Evolutionary conservation across 2,888 invertebrate genomes (phyloP).

Genomic region (Trichopoda pennipes): DNA sequence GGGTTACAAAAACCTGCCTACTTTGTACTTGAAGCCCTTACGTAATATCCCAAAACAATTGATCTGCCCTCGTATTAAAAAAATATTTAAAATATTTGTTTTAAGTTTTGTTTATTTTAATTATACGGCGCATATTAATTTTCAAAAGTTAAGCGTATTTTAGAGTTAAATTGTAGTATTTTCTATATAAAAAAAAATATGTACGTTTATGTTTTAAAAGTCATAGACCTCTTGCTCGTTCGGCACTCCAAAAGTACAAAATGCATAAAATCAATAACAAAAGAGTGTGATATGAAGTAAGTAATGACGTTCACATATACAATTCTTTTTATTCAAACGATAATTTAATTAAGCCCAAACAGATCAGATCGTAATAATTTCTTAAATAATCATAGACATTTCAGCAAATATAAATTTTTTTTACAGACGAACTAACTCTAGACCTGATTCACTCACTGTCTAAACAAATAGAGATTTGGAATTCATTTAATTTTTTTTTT

Average conservation of each 20-base stretch:
- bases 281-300: no score
- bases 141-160: no score
- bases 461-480: not conserved
- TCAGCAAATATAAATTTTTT: not conserved
- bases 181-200: not conserved
- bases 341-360: not conserved
- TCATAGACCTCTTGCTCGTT: constrained; percentile 25
- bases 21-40: no score
- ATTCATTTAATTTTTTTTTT: not conserved
- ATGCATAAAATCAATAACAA: no score
- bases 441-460: not conserved
- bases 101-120: no score
- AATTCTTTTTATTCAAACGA: not conserved
- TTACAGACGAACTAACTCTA: not conserved
- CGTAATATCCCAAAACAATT: no score
- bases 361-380: not conserved
- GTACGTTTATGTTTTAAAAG: constrained; percentile 14
- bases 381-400: not conserved
- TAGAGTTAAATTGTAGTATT: constrained; percentile 8
- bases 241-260: not conserved
- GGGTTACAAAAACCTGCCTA: no score
- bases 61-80: no score
- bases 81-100: no score
- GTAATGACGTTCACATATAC: no score
- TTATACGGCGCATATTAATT: no score